A percentile compares a stretch with the other conserved stretches of the same genome.
Evolutionary conservation across 2,113 vertebrate genomes (phyloP).

Genomic region (Opisthocomus hoazin): DNA sequence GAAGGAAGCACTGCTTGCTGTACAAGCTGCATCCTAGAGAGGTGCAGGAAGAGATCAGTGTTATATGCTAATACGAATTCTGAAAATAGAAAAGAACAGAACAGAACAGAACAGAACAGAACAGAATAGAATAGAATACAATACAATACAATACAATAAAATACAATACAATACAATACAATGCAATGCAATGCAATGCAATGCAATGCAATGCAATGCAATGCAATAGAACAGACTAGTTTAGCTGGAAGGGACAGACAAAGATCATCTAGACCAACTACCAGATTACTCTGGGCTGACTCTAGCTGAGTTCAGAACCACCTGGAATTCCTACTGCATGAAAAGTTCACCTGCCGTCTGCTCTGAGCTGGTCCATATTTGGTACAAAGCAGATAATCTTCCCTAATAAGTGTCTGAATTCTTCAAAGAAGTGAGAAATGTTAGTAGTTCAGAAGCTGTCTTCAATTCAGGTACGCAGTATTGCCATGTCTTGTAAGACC

Average conservation of each 20-base stretch:
- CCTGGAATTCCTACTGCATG: not conserved
- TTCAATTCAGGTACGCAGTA: not conserved
- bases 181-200: too few species aligned
- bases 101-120: not conserved
- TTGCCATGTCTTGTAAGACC: not conserved
- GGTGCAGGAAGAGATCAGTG: not conserved
- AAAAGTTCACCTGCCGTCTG: not conserved
- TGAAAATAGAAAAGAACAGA: not conserved
- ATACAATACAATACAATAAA: too few species aligned
- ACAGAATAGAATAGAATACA: not conserved
- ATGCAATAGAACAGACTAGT: too few species aligned
- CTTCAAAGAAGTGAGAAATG: not conserved
- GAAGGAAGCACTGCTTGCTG: not conserved
- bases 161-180: too few species aligned
- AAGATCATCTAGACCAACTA: not conserved
- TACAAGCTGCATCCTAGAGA: not conserved
- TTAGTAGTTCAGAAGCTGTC: not conserved
- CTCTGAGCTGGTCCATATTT: not conserved
- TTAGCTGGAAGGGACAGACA: not conserved
- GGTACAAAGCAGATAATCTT: not conserved
- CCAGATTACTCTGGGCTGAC: not conserved
- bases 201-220: too few species aligned
- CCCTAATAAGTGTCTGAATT: not conserved
- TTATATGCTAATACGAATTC: not conserved
- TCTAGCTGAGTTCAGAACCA: not conserved